Conservation (phyloP, 2,797 vertebrate species). For the Crocodylus rhombifer region DNA sequence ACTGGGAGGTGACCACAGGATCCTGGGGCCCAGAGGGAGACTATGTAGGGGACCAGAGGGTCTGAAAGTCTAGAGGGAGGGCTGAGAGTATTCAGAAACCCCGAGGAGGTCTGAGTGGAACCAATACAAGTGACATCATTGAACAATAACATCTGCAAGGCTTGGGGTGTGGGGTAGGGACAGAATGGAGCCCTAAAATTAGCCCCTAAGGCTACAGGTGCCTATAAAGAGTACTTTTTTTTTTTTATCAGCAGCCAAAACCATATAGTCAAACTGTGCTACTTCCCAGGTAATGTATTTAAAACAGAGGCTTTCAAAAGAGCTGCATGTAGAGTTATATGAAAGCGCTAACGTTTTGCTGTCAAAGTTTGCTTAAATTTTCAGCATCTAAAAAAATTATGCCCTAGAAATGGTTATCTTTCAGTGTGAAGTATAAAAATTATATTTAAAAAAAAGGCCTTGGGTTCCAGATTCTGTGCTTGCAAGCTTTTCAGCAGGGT, state of each 20-base stretch:
- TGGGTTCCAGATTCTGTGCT: not conserved
- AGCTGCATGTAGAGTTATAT: not conserved
- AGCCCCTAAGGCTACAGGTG: too few relatives aligned
- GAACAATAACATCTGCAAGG: too few relatives aligned
- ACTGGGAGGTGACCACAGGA: too few relatives aligned
- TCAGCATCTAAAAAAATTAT: not conserved
- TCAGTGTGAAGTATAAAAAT: not conserved
- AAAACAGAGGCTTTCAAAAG: not conserved
- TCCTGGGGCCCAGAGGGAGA: too few relatives aligned
- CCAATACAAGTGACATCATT: too few relatives aligned
- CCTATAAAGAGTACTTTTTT: too few relatives aligned
- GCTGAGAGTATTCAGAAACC: too few relatives aligned
- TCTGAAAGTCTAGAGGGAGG: too few relatives aligned
- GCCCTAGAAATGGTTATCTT: not conserved
- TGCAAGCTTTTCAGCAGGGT: not conserved
- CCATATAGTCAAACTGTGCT: slow-evolving; percentile 1
- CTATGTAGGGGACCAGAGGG: too few relatives aligned
- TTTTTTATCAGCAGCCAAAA: not conserved
- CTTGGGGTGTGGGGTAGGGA: too few relatives aligned
- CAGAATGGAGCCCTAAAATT: too few relatives aligned
- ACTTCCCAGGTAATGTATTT: not conserved
- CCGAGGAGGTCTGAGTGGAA: too few relatives aligned
- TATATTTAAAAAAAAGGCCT: not conserved
- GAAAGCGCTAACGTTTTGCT: not conserved
- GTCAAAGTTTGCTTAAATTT: not conserved